A percentile compares a stretch with the other conserved stretches of the same genome.
Conservation (phyloP, 2,113 vertebrate genomes). For the Zosterops lateralis region DNA sequence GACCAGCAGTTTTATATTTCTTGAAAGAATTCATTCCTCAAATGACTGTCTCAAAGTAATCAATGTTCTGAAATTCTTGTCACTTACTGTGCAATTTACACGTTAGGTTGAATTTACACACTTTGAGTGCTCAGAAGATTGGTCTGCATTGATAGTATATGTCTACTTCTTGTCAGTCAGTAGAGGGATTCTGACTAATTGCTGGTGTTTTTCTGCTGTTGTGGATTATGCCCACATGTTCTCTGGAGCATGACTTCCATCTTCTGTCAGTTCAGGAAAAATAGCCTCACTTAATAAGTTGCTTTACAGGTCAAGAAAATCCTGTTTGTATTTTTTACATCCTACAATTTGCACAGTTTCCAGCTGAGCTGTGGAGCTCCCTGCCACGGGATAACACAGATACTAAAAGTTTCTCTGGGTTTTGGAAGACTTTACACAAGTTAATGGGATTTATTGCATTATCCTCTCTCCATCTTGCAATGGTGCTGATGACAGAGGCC, state of each 20-base stretch:
- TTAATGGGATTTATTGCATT: background rate
- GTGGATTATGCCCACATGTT: background rate
- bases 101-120: background rate
- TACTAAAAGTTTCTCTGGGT: background rate
- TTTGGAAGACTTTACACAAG: background rate
- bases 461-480: background rate
- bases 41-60: background rate
- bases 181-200: background rate
- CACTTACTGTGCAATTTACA: constrained; percentile 11
- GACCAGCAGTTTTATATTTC: constrained; percentile 6
- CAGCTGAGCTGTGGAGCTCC: background rate
- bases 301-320: background rate
- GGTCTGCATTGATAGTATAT: background rate
- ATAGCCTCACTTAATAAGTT: background rate
- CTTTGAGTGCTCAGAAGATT: background rate
- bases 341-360: background rate
- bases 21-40: constrained; percentile 18
- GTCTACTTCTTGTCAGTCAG: background rate
- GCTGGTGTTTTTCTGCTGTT: background rate
- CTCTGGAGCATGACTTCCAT: background rate
- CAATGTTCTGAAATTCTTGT: constrained; percentile 21
- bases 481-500: background rate
- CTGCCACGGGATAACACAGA: background rate
- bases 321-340: background rate
- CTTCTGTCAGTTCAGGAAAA: background rate